Conservation (phyloP, 2,797 vertebrate species). For the Hephaestus fuliginosus region DNA sequence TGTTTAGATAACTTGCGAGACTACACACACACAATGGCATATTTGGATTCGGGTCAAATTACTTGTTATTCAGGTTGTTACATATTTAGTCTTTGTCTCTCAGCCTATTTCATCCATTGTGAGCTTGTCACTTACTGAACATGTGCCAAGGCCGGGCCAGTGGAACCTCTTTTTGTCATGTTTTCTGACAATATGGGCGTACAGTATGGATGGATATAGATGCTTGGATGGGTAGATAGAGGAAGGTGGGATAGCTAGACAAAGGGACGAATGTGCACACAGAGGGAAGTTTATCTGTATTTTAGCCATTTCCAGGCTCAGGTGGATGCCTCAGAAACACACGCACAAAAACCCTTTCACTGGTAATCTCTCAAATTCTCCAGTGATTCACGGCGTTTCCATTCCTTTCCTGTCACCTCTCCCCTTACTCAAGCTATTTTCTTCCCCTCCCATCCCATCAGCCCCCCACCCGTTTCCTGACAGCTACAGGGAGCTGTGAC, state of each 20-base stretch:
- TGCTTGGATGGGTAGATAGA: slow-evolving; percentile 4
- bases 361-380: slow-evolving; percentile 63
- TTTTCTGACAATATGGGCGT: neutral
- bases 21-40: neutral
- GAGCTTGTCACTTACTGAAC: neutral
- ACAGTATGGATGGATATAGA: neutral
- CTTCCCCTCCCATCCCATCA: slow-evolving; percentile 36
- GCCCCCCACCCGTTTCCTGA: slow-evolving; percentile 37
- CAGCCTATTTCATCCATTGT: neutral
- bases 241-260: neutral
- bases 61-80: neutral
- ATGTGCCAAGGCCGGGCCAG: neutral
- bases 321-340: slow-evolving; percentile 30
- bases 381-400: slow-evolving; percentile 59
- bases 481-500: slow-evolving; percentile 72
- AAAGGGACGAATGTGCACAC: slow-evolving; percentile 12
- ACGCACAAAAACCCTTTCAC: slow-evolving; percentile 31
- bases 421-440: slow-evolving; percentile 59
- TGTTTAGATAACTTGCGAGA: neutral
- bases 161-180: neutral
- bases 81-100: neutral
- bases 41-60: neutral
- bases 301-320: slow-evolving; percentile 38
- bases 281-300: slow-evolving; percentile 32
- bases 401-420: slow-evolving; percentile 65